Evolutionary conservation across 2,888 invertebrate genomes (phyloP).

Genomic region (Trachelus tabidus): DNA sequence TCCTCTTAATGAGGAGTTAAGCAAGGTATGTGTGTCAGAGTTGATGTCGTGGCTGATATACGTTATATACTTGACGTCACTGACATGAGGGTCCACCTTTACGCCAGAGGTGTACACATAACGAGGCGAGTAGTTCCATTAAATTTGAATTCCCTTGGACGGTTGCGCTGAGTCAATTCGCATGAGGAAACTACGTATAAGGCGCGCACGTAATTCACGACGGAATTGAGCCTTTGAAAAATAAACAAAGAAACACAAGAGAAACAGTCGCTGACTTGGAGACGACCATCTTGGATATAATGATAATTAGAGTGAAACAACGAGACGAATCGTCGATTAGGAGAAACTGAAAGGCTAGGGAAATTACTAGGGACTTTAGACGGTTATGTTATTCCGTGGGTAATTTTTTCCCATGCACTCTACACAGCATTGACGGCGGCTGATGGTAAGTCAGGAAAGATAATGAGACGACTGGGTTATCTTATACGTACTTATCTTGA

Average conservation of each 20-base stretch:
- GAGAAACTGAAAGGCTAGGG: neutral
- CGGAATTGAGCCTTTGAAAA: neutral
- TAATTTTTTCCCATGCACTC: neutral
- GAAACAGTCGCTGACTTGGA: neutral
- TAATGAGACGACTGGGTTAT: neutral
- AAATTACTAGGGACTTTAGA: neutral
- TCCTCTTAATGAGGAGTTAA: conserved; percentile 23
- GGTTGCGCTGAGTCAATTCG: conserved; percentile 1
- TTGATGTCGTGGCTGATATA: conserved; percentile 15
- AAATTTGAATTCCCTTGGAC: conserved; percentile 10
- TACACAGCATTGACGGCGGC: neutral
- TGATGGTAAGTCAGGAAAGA: neutral
- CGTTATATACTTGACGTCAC: neutral
- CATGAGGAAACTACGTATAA: neutral
- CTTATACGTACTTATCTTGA: neutral
- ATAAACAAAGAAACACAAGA: neutral
- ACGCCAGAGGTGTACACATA: conserved; percentile 13
- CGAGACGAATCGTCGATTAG: neutral
- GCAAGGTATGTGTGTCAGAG: conserved; percentile 17
- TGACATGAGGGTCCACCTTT: conserved; percentile 9
- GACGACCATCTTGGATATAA: neutral
- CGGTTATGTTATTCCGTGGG: neutral
- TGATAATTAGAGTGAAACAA: neutral
- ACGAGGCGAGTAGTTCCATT: conserved; percentile 20
- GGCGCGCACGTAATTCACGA: neutral